Base-by-base conservation (phyloP, 2,888 invertebrate genomes). In the Spialia ferax region DNA sequence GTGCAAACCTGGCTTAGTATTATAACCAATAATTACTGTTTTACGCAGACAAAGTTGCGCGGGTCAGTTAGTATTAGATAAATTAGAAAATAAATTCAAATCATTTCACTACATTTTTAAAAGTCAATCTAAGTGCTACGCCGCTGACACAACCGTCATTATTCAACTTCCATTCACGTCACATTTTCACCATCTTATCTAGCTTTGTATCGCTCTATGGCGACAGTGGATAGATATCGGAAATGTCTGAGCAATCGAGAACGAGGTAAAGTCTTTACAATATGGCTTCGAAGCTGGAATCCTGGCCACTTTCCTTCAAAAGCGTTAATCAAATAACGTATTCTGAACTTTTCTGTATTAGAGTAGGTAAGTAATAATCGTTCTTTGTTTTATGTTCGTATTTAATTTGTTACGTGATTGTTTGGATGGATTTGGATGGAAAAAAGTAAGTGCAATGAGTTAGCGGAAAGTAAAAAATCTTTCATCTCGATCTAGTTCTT, bases 181-280 rank as follows among this genome's bases (percentile, higher is more conserved):
- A 48, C 11, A 18, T 8, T 52, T n/a, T 52, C n/a, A 48, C 20
- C 11, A 22, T 52, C 59, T 45, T 57, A 48, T 64, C 48, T 56
- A 32, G 6, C 48, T 11, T 13, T 50, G 15, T 4, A 52, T 50
- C 18, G 18, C 23, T 65, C 64, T 65, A 57, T 59, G 50, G 57
- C 38, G 29, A 10, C 10, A 20, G 62, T 50, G 65, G 38, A 52
- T 59, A 65, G 65, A 65, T 65, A 65, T 65, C 59, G 59, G 52
- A 65, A 65, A 65, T 59, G 65, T 52, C 26, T 59, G 59, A 65
- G 65, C 65, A 52, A 42, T 59, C 59, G 38, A 38, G 57, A 65
- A 65, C 59, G 65, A 59, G 59, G 65, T 65, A 59, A 65, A 65
- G 65, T 52, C 65, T 65, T 65, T 59, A 65, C 64, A 60, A 60